Evolutionary conservation across 2,113 vertebrate species (phyloP).

Genomic region (Piprites chloris): DNA sequence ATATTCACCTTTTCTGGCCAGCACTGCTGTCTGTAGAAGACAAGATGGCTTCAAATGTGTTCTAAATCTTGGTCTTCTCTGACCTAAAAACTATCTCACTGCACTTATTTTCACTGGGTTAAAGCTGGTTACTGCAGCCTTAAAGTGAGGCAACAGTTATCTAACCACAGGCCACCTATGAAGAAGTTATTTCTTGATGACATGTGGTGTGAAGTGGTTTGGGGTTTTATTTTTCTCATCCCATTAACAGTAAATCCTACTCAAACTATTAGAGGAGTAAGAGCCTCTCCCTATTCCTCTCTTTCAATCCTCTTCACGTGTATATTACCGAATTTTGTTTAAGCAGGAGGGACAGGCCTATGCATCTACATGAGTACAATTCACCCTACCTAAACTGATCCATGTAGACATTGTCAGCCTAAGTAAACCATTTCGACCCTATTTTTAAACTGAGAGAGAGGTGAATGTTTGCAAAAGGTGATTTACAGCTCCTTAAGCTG

Average conservation of each 20-base stretch:
- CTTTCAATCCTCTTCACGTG: neutral
- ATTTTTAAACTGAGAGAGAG: neutral
- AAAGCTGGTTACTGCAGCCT: neutral
- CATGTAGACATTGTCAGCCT: neutral
- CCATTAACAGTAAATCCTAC: neutral
- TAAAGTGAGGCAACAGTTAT: neutral
- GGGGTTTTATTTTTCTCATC: neutral
- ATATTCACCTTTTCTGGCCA: neutral
- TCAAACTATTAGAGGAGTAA: neutral
- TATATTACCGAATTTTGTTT: neutral
- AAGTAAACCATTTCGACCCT: neutral
- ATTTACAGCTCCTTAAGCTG: neutral
- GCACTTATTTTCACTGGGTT: neutral
- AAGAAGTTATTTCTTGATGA: neutral
- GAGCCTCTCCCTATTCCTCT: neutral
- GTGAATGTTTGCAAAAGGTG: neutral
- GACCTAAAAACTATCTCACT: neutral
- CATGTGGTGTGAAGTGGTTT: neutral
- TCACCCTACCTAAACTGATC: neutral
- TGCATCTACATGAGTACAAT: neutral
- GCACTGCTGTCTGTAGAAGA: neutral
- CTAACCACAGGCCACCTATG: neutral
- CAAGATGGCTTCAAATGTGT: neutral
- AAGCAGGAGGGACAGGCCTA: neutral
- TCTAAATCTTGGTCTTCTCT: neutral